Percentiles rank a stretch among this genome's conserved stretches.
Evolutionary conservation across 1,140 invertebrate genomes (phyloP).

Genomic region (Neodiprion lecontei): DNA sequence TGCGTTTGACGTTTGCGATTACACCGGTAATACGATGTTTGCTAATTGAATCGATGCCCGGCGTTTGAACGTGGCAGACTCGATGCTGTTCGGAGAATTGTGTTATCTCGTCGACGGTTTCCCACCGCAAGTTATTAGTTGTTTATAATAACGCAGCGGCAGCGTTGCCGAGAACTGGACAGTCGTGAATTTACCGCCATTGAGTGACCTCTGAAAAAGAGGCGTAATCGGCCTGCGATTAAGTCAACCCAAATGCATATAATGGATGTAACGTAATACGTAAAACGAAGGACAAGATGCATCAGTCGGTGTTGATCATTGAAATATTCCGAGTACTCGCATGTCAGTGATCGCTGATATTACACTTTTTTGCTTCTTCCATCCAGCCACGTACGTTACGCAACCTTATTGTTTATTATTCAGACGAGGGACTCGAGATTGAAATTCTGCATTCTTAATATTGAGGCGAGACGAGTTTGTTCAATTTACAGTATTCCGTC

Average conservation of each 20-base stretch:
- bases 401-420: not conserved
- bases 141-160: no score
- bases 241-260: not conserved
- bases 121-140: no score
- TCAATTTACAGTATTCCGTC: no score
- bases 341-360: constrained; percentile 1
- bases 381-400: not conserved
- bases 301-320: not conserved
- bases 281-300: not conserved
- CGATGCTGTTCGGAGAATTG: no score
- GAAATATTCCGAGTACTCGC: not conserved
- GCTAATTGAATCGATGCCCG: no score
- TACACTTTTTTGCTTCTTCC: not conserved
- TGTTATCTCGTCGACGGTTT: no score
- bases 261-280: not conserved
- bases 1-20: no score
- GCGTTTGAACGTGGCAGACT: no score
- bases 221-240: not conserved
- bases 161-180: not conserved
- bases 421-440: not conserved
- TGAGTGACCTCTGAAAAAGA: constrained; percentile 1
- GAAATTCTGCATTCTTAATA: no score
- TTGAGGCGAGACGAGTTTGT: no score
- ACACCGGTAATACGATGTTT: no score
- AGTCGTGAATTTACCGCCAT: not conserved